phyloP scores from a whole-genome alignment of 1,140 invertebrate species.

The Myzus persicae region DNA sequence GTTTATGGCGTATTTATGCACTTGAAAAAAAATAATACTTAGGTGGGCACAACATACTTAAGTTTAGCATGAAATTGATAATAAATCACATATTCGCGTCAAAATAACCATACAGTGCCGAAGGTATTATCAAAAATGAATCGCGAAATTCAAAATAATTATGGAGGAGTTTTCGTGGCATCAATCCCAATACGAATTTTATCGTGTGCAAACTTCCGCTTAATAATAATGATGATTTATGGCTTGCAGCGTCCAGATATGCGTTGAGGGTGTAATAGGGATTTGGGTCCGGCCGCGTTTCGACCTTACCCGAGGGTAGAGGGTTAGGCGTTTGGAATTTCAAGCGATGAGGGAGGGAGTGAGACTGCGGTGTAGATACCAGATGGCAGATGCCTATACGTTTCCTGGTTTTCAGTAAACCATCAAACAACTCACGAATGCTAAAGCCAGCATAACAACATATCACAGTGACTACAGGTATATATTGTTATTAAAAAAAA shows the following conservation, averaged over 20 bases:
- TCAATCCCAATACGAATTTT: not conserved
- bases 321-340: not conserved
- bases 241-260: not conserved
- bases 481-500: no score
- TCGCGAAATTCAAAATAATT: not conserved
- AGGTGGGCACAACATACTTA: not conserved
- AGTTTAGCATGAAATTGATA: not conserved
- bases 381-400: not conserved
- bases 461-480: no score
- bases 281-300: not conserved
- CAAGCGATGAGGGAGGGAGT: not conserved
- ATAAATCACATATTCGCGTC: not conserved
- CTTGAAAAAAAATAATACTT: not conserved
- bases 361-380: not conserved
- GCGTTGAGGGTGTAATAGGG: not conserved
- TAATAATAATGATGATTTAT: slow-evolving; percentile 20
- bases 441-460: not conserved
- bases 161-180: not conserved
- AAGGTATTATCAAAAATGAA: not conserved
- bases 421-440: not conserved
- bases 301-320: not conserved
- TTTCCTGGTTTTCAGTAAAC: not conserved
- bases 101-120: not conserved
- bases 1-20: not conserved
- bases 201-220: not conserved